phyloP scores from a whole-genome alignment of 2,113 vertebrate genomes.

The Otus sunia region DNA sequence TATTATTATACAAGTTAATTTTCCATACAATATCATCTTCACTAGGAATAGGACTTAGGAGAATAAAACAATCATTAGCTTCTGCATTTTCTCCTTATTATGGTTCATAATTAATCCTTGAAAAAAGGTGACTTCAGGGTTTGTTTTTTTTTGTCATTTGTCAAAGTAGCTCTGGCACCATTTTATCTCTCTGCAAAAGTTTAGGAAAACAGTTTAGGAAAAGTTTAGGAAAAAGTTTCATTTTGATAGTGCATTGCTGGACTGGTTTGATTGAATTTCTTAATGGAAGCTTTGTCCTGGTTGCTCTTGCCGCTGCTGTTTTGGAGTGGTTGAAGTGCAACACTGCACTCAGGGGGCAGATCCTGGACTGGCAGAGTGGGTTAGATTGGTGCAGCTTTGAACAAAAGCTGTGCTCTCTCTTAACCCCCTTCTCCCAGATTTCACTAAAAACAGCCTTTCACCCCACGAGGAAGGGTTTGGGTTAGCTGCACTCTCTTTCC shows the following conservation, averaged over 20 bases:
- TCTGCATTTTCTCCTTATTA: not conserved
- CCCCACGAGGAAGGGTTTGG: accelerated
- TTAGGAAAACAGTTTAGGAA: not conserved
- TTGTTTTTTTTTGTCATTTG: not conserved
- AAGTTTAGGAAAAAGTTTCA: not conserved
- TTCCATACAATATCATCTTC: not conserved
- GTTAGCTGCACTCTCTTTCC: not conserved
- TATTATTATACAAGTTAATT: not conserved
- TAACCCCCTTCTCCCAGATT: not conserved
- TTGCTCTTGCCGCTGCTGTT: not conserved
- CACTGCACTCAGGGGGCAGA: accelerated
- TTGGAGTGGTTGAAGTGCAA: not conserved
- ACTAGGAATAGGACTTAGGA: not conserved
- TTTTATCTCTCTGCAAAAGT: not conserved
- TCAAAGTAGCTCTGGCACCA: not conserved
- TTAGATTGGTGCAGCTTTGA: not conserved
- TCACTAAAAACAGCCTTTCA: not conserved
- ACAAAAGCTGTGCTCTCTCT: not conserved
- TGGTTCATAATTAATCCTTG: not conserved
- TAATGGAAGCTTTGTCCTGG: not conserved
- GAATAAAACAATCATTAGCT: not conserved
- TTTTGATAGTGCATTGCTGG: not conserved
- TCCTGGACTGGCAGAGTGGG: accelerated
- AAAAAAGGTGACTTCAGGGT: not conserved
- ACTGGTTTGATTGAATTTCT: not conserved